Evolutionary conservation across 2,888 invertebrate species (phyloP).

Genomic region (Timema podura): DNA sequence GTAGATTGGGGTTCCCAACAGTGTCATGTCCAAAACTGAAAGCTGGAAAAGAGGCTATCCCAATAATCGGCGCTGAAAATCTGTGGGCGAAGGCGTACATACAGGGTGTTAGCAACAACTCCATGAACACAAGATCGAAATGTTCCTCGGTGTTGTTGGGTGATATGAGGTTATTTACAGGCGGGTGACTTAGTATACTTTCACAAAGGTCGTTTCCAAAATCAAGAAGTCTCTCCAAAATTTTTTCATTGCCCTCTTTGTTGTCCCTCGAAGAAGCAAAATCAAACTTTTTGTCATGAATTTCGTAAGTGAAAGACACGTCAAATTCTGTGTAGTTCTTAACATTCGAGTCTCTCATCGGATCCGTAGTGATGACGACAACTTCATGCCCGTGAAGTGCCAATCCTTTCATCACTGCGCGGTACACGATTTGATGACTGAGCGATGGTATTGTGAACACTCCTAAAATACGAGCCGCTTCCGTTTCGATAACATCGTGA

Average conservation of each 20-base stretch:
- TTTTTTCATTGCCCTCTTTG: constrained; percentile 1
- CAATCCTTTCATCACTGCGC: constrained; percentile 33
- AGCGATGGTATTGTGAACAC: constrained; percentile 32
- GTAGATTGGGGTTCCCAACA: constrained; percentile 41
- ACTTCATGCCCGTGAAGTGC: constrained; percentile 34
- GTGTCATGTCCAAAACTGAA: constrained; percentile 37
- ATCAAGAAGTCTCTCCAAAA: constrained; percentile 15
- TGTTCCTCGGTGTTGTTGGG: constrained; percentile 26
- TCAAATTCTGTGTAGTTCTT: constrained; percentile 23
- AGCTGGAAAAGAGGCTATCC: constrained; percentile 40
- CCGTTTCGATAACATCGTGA: too few relatives aligned
- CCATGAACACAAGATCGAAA: constrained; percentile 56
- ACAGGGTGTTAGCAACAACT: constrained; percentile 49
- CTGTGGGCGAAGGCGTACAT: constrained; percentile 52
- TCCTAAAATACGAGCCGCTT: constrained; percentile 31
- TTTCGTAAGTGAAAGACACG: constrained; percentile 20
- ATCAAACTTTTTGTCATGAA: constrained; percentile 10
- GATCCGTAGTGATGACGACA: constrained; percentile 32
- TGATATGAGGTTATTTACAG: constrained; percentile 9
- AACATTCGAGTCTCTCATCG: constrained; percentile 35
- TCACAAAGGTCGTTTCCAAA: constrained; percentile 20
- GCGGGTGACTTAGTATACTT: constrained; percentile 17
- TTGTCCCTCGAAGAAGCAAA: constrained; percentile 17
- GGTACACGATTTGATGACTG: constrained; percentile 34
- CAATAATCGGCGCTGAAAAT: constrained; percentile 53